phyloP scores from a whole-genome alignment of 2,888 invertebrate genomes.

The Anticlea derivata region DNA sequence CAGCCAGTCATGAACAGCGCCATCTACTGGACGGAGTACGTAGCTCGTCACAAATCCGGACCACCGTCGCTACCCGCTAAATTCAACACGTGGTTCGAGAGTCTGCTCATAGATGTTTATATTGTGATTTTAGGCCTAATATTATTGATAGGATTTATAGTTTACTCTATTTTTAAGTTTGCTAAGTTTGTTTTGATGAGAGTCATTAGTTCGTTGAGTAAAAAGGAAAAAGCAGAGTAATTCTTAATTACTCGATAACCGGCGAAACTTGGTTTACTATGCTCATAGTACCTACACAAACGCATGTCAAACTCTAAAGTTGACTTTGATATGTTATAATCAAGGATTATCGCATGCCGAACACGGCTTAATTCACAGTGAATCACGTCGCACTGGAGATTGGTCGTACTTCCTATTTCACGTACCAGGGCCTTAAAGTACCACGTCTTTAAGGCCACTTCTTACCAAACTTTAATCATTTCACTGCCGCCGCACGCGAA shows the following conservation, averaged over 20 bases:
- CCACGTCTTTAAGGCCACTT: no score
- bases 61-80: slow-evolving; percentile 55
- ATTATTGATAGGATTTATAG: slow-evolving; percentile 37
- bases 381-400: no score
- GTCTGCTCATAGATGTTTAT: slow-evolving; percentile 60
- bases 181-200: slow-evolving; percentile 36
- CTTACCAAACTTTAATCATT: no score
- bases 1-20: slow-evolving; percentile 83
- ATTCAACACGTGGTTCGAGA: slow-evolving; percentile 53
- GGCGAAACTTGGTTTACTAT: no score
- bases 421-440: no score
- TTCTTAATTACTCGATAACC: background rate
- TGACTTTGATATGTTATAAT: no score
- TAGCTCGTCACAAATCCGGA: slow-evolving; percentile 72
- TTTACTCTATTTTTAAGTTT: slow-evolving; percentile 41
- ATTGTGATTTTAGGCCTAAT: slow-evolving; percentile 43
- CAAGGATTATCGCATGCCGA: no score
- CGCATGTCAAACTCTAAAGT: no score
- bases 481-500: no score
- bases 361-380: no score
- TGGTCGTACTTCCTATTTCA: no score
- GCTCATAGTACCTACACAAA: no score
- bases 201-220: slow-evolving; percentile 31
- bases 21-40: slow-evolving; percentile 86
- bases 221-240: slow-evolving; percentile 46